These are phyloP conservation scores for Mamestra brassicae DNA, from an alignment of 2,888 invertebrate genomes.

Conservation along the genomic window DNA sequence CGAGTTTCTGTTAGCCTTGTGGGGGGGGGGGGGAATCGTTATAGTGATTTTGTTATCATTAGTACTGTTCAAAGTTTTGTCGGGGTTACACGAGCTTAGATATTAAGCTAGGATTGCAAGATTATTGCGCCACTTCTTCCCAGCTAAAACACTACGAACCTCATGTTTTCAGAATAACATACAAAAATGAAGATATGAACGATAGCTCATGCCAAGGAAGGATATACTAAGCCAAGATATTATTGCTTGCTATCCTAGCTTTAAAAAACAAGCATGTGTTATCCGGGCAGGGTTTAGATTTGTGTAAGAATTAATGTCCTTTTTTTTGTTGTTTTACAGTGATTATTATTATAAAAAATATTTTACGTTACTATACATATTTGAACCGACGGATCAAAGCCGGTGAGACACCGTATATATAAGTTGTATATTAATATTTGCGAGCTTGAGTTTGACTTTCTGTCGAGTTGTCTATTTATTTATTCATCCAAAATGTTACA, in stretches of 20 bases:
- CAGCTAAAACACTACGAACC: no score
- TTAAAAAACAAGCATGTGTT: background rate
- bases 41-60: background rate
- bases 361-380: background rate
- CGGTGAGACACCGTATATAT: constrained; percentile 34
- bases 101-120: background rate
- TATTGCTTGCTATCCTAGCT: background rate
- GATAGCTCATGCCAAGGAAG: no score
- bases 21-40: no score
- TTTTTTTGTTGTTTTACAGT: background rate
- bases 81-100: background rate
- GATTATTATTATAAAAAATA: constrained; percentile 18
- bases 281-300: background rate
- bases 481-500: constrained; percentile 23
- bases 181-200: no score
- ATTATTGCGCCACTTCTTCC: no score
- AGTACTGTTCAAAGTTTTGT: background rate
- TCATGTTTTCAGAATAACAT: no score
- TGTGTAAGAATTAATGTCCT: background rate
- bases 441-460: background rate
- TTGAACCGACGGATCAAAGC: background rate
- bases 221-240: background rate
- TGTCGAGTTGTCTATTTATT: background rate
- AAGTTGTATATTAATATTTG: background rate
- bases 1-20: no score